Evolutionary conservation across 2,113 vertebrate genomes (phyloP), one percentile per base, ranked within the genome.

Genomic region (Alouatta palliata): DNA sequence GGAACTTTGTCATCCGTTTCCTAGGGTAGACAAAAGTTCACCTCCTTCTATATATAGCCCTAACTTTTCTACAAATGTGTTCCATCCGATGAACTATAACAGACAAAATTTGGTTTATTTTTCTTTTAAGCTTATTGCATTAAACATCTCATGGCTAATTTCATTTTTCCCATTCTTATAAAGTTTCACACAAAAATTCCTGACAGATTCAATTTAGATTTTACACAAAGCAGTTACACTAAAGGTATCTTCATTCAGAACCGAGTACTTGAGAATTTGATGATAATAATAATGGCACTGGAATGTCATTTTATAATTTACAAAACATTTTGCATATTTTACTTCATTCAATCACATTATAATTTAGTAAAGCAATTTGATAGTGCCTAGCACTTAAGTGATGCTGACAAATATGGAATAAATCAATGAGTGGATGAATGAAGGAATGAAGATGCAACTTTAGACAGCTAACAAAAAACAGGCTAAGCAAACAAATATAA

Each of bases 101-200:
- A 86, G 16, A 91, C 9, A 80, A 89, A 91, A 93, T 49, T 7
- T 89, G 25, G 52, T 52, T 95, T 88, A 45, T 82, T 96, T 87
- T 86, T 95, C 84, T 90, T 95, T 73, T 81, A 83, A 95, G 49
- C 37, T 40, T 92, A 86, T 7, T 73, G 47, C 87, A 91, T 88
- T 93, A 76, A 96, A 58, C 30, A 85, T 64, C 70, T 87, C 82
- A 96, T 40, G 91, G 43, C 11, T 75, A 87, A 94, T 91, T 81
- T 95, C 71, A 91, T 92, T 90, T 85, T 96, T 71, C 45, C 61
- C 47, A 85, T 87, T 91, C 91, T 94, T 91, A 76, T 12, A 84
- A 96, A 84, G 68, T 30, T 87, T 91, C 54, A 96, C n/a, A 95
- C 10, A 90, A 96, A 96, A 95, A 92, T 87, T 93, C 83, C 87